Evolutionary conservation across 2,888 invertebrate genomes (phyloP).

Genomic region (Stenurella melanura): DNA sequence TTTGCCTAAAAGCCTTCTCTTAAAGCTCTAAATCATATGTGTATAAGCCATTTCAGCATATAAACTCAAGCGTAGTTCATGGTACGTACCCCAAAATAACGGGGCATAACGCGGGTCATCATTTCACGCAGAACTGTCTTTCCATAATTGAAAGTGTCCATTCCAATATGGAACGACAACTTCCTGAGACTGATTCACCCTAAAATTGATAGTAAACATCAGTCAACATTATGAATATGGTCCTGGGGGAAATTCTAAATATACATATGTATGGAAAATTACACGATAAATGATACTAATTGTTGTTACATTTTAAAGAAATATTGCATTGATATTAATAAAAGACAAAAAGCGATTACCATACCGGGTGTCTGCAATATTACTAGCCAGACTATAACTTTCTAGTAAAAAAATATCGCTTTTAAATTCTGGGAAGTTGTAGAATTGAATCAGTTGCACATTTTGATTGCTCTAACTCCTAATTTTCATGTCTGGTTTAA

Average conservation of each 20-base stretch:
- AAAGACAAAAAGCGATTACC: no score
- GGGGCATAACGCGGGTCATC: conserved; percentile 67
- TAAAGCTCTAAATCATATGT: conserved; percentile 35
- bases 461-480: no score
- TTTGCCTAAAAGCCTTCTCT: conserved; percentile 36
- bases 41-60: conserved; percentile 50
- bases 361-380: no score
- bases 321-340: no score
- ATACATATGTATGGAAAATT: neutral
- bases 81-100: conserved; percentile 67
- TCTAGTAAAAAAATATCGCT: no score
- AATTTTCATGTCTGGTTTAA: no score
- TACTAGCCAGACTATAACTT: no score
- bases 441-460: no score
- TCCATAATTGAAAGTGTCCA: conserved; percentile 68
- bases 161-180: conserved; percentile 62
- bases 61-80: conserved; percentile 44
- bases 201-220: conserved; percentile 47
- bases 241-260: neutral
- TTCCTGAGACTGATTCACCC: conserved; percentile 51
- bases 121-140: conserved; percentile 67
- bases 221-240: conserved; percentile 15
- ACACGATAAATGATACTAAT: no score
- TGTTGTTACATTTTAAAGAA: no score
- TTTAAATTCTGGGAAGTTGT: no score